These are phyloP conservation scores for Bellardia pandia DNA, from an alignment of 2,888 invertebrate genomes.

Conservation along the genomic window DNA sequence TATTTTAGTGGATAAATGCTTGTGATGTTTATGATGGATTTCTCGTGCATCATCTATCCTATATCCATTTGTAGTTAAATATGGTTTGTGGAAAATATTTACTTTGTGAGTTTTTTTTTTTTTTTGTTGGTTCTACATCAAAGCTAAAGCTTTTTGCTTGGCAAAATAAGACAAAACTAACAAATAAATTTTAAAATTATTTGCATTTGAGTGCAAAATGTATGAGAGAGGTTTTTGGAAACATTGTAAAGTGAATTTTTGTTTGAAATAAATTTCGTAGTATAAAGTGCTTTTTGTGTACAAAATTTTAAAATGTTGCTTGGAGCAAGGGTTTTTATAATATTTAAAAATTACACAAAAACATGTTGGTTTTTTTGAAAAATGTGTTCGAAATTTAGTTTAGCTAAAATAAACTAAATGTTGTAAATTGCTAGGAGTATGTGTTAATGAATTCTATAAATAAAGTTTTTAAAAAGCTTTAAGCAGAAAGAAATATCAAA, in stretches of 20 bases:
- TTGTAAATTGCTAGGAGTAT: too few species aligned
- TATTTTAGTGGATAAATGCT: conserved; percentile 59
- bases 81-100: conserved; percentile 22
- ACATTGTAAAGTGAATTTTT: not conserved
- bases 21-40: conserved; percentile 44
- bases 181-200: conserved; percentile 38
- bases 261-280: not conserved
- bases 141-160: conserved; percentile 23
- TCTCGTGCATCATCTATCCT: conserved; percentile 19
- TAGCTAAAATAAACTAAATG: too few species aligned
- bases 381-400: too few species aligned
- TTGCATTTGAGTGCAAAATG: conserved; percentile 20
- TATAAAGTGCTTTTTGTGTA: not conserved
- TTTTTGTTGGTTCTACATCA: conserved; percentile 29
- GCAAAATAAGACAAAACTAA: conserved; percentile 20
- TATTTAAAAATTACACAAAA: not conserved
- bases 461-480: too few species aligned
- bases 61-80: conserved; percentile 27
- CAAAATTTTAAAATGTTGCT: not conserved
- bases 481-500: too few species aligned
- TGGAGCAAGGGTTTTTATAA: conserved; percentile 8
- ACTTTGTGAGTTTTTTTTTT: not conserved
- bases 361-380: too few species aligned
- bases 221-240: not conserved
- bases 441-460: too few species aligned